phyloP scores from a whole-genome alignment of 2,797 vertebrate genomes.

The Gambusia yucatana region DNA sequence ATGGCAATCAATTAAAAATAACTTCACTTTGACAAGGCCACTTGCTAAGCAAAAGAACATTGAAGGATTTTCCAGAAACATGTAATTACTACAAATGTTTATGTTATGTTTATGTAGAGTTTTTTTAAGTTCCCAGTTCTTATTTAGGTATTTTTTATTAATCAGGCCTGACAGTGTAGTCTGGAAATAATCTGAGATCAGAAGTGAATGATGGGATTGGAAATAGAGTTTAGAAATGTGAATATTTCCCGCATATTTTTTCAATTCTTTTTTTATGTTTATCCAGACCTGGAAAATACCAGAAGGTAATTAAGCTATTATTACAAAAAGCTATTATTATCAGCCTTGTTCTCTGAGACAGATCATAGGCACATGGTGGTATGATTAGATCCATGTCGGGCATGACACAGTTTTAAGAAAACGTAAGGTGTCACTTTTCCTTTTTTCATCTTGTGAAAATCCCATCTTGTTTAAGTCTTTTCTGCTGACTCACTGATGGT shows the following conservation, averaged over 20 bases:
- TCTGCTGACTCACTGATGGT: conserved; percentile 90
- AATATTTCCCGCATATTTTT: not conserved
- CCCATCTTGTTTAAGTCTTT: conserved; percentile 12
- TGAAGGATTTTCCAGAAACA: not conserved
- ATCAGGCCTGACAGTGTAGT: not conserved
- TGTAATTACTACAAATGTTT: not conserved
- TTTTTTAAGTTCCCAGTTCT: not conserved
- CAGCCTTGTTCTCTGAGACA: conserved; percentile 40
- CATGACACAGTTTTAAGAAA: conserved; percentile 19
- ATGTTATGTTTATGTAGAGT: not conserved
- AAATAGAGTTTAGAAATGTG: not conserved
- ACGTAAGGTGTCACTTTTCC: conserved; percentile 19
- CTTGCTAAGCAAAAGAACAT: conserved; percentile 11
- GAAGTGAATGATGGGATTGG: not conserved
- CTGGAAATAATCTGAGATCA: not conserved
- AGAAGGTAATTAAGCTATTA: conserved; percentile 37
- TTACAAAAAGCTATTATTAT: conserved; percentile 34
- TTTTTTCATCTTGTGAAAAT: conserved; percentile 1
- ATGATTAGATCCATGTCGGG: conserved; percentile 71
- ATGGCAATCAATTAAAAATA: conserved; percentile 19
- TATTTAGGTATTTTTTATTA: not conserved
- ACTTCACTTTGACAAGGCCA: conserved; percentile 43
- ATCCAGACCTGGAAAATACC: not conserved
- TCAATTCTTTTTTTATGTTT: not conserved
- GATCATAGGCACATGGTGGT: conserved; percentile 36